Percentiles rank a stretch among this genome's conserved stretches.
Conservation (phyloP, 2,888 invertebrate genomes). For the Hofmannophila pseudospretella region DNA sequence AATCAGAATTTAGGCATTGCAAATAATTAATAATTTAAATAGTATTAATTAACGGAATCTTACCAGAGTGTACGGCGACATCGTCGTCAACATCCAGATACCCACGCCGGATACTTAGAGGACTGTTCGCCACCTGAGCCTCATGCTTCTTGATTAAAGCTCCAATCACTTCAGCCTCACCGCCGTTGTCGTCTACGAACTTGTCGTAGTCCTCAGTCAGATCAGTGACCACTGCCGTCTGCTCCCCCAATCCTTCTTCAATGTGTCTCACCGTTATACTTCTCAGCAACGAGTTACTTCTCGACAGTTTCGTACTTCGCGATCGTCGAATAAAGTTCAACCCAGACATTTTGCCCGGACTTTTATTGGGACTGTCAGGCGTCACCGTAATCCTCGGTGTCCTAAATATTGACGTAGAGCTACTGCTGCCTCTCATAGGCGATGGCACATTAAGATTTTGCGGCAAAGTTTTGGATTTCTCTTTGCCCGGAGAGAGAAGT, state of each 20-base stretch:
- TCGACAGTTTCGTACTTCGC: constrained; percentile 84
- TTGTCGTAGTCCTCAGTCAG: constrained; percentile 62
- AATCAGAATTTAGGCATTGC: constrained; percentile 20
- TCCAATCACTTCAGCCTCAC: constrained; percentile 58
- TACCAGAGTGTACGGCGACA: constrained; percentile 86
- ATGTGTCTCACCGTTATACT: constrained; percentile 74
- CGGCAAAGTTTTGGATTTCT: constrained; percentile 80
- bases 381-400: constrained; percentile 64
- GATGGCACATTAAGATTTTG: constrained; percentile 74
- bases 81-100: constrained; percentile 81
- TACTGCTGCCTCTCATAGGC: constrained; percentile 66
- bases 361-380: constrained; percentile 73
- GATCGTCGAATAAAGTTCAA: constrained; percentile 83
- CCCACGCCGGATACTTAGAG: constrained; percentile 64
- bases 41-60: too few relatives aligned
- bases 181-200: constrained; percentile 58
- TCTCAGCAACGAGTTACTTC: constrained; percentile 81
- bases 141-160: constrained; percentile 69
- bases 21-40: too few relatives aligned
- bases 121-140: constrained; percentile 60
- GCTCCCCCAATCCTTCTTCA: constrained; percentile 64
- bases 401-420: constrained; percentile 66
- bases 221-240: constrained; percentile 52
- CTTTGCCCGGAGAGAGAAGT: constrained; percentile 61
- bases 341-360: constrained; percentile 70